Percentiles rank a stretch among this genome's conserved stretches.
These are phyloP conservation scores for Cartodere bifasciata DNA, from an alignment of 2,888 invertebrate species.

Conservation along the genomic window DNA sequence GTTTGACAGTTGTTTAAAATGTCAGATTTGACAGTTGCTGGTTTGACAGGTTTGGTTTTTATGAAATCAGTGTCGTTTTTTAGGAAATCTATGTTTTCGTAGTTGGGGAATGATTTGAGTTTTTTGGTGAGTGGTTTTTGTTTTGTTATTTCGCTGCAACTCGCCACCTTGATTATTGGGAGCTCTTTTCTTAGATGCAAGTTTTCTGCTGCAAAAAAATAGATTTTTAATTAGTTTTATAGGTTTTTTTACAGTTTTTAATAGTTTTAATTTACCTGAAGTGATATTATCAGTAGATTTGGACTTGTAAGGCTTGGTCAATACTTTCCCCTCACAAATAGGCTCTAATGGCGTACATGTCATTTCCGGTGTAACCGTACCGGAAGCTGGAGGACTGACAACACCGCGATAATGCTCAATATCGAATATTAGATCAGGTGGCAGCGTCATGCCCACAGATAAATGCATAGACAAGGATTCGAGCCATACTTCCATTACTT, in stretches of 20 bases:
- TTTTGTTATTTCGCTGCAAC: no score
- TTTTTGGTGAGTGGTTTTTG: no score
- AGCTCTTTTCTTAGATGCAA: no score
- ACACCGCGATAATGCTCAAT: slow-evolving; percentile 56
- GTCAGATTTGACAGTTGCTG: slow-evolving; percentile 8
- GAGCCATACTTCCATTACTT: slow-evolving; percentile 80
- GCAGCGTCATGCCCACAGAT: slow-evolving; percentile 48
- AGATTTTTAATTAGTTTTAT: no score
- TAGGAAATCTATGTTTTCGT: slow-evolving; percentile 30
- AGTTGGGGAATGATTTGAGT: slow-evolving; percentile 22
- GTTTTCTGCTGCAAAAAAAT: no score
- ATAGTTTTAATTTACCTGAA: no score
- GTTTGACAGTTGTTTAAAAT: background rate
- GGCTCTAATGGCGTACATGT: slow-evolving; percentile 39
- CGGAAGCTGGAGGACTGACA: slow-evolving; percentile 43
- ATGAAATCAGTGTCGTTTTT: slow-evolving; percentile 27
- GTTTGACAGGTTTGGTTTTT: slow-evolving; percentile 13
- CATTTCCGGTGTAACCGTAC: slow-evolving; percentile 46
- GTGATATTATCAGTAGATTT: no score
- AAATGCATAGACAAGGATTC: slow-evolving; percentile 65
- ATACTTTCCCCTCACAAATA: slow-evolving; percentile 39
- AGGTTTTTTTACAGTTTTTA: no score
- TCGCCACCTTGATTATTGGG: slow-evolving; percentile 23
- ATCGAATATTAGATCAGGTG: slow-evolving; percentile 58
- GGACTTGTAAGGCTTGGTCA: slow-evolving; percentile 12